These are phyloP conservation scores for Brachypalpus laphriformis DNA, from an alignment of 2,888 invertebrate genomes.

Conservation along the genomic window DNA sequence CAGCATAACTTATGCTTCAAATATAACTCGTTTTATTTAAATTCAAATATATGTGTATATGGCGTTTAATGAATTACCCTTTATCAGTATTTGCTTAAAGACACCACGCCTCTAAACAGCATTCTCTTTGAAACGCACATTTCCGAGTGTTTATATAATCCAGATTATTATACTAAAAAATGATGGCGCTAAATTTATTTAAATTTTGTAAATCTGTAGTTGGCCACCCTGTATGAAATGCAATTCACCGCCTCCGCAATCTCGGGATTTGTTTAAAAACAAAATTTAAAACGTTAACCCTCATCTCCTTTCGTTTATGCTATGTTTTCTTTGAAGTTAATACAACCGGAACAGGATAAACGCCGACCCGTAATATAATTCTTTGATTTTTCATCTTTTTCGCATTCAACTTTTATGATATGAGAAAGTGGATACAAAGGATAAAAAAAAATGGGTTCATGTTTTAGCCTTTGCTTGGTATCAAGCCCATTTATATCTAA, in stretches of 20 bases:
- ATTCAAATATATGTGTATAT: too few species aligned
- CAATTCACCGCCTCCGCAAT: not conserved
- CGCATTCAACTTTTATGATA: not conserved
- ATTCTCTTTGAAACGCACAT: too few species aligned
- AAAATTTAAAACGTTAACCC: not conserved
- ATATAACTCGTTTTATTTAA: too few species aligned
- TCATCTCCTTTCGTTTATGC: not conserved
- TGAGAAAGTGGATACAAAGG: not conserved
- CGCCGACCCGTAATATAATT: not conserved
- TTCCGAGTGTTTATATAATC: too few species aligned
- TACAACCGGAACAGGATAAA: not conserved
- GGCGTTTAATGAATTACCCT: too few species aligned
- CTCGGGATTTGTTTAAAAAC: not conserved
- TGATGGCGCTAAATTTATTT: too few species aligned
- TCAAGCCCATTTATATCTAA: constrained; percentile 37
- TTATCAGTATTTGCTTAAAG: too few species aligned
- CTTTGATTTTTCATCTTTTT: not conserved
- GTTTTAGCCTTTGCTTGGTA: constrained; percentile 5
- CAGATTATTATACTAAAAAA: too few species aligned
- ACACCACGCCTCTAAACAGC: too few species aligned
- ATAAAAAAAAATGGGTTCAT: constrained; percentile 30
- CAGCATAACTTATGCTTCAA: too few species aligned
- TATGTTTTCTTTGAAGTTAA: not conserved
- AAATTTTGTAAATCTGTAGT: too few species aligned
- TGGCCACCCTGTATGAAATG: not conserved